Base-by-base conservation (phyloP, 1,140 invertebrate genomes). In the Lordiphosa collinella region DNA sequence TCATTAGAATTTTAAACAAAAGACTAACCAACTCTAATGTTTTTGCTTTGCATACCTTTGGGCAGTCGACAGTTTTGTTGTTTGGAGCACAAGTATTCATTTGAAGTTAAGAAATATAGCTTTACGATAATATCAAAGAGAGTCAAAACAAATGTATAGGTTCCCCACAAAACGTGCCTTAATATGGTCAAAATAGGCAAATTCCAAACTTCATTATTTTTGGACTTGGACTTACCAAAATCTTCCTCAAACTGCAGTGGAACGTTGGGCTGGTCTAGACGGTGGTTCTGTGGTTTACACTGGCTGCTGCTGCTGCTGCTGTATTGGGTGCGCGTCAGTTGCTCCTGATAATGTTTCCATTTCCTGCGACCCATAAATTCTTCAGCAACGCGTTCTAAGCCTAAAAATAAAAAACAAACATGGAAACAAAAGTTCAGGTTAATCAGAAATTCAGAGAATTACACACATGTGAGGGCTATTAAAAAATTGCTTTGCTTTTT, bases 341-440 rank as follows among this genome's bases (percentile, higher is more conserved):
- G 93, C 91, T 94, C 95, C 93, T 94, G 96, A 90, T 94, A 96
- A 91, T 95, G 93, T 92, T 94, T 95, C 94, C 96, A 96, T 95
- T 93, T 95, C 93, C 95, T 94, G 92, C 94, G 93, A 92, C 95
- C 96, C 94, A 96, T 96, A 92, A 97, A 95, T 93, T 97, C 95
- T 92, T 97, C 95, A 91, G 96, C 96, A 91, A 98, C 94, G 91
- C 95, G 93, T 94, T 98, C 96, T 93, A 98, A 92, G 92, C 96
- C 96, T 98, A 89, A 70, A 64, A 65, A 3, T 3, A n/a, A 2
- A 29, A 44, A 59, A 55, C 25, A 51, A 55, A 11, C 13, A 56
- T 43, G 31, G 4, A 11, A 7, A 34, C 6, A 35, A 2, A 49
- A 50, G 22, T 32, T 11, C 1, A 44, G 35, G n/a, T 22, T 22